phyloP scores from a whole-genome alignment of 1,140 invertebrate genomes.

The Bombus pyrosoma region DNA sequence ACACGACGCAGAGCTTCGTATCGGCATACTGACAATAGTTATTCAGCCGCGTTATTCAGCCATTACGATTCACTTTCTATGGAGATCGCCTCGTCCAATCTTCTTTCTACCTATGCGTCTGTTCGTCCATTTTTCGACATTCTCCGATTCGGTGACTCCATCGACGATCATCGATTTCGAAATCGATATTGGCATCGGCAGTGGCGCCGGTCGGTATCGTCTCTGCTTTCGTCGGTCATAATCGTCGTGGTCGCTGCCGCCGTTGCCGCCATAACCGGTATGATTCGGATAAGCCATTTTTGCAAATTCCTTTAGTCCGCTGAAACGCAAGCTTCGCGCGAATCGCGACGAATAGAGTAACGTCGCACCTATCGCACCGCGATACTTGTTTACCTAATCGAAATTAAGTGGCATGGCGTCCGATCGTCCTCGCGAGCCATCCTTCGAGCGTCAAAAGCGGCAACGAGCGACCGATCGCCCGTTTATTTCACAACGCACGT shows the following conservation, averaged over 20 bases:
- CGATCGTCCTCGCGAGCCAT: background rate
- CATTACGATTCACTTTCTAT: background rate
- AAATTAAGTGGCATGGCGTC: background rate
- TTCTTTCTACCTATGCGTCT: background rate
- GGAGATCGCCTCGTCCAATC: background rate
- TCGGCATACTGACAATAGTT: background rate
- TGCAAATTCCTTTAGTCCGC: background rate
- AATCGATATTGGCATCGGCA: background rate
- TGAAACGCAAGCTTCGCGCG: background rate
- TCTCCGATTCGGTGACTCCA: background rate
- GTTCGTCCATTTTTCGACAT: background rate
- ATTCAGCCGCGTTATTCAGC: background rate
- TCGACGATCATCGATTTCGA: background rate
- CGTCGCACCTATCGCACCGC: background rate
- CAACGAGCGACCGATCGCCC: background rate
- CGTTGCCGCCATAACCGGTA: background rate
- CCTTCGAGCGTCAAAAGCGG: background rate
- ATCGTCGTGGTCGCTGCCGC: too few relatives aligned
- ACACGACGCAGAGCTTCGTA: background rate
- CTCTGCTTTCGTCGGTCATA: too few relatives aligned
- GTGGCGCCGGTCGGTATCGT: too few relatives aligned
- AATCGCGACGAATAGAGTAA: background rate
- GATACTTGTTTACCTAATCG: background rate
- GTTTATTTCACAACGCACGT: background rate
- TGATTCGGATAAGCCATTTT: background rate